These are phyloP conservation scores for Agrypnus murinus DNA, from an alignment of 2,888 invertebrate genomes.

Conservation along the genomic window DNA sequence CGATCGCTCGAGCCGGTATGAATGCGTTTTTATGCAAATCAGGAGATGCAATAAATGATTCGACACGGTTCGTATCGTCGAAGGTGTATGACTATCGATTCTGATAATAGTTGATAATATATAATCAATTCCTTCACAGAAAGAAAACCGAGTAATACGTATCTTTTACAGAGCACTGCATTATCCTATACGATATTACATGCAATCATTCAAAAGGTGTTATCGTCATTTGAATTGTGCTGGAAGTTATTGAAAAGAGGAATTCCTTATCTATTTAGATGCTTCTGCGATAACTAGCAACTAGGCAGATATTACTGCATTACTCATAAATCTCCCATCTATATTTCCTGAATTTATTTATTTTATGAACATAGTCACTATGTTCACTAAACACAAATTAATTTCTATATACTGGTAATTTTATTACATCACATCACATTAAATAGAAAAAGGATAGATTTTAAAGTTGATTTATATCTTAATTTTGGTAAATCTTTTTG, in stretches of 20 bases:
- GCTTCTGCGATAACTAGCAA: no score
- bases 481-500: no score
- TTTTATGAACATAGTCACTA: no score
- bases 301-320: no score
- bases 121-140: conserved; percentile 22
- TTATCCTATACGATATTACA: conserved; percentile 12
- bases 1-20: conserved; percentile 35
- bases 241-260: conserved; percentile 3
- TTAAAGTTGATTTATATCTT: no score
- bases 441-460: no score
- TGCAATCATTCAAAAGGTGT: conserved; percentile 9
- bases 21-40: conserved; percentile 52
- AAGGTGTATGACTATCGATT: conserved; percentile 39
- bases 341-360: no score
- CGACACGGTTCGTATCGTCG: conserved; percentile 40
- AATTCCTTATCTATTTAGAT: no score
- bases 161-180: conserved; percentile 16
- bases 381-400: no score
- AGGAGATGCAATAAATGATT: conserved; percentile 45
- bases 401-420: no score
- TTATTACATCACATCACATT: no score
- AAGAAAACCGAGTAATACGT: conserved; percentile 20
- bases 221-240: conserved; percentile 1
- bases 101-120: conserved; percentile 32
- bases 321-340: no score